These are phyloP conservation scores for Idaea straminata DNA, from an alignment of 2,888 invertebrate genomes.

Conservation along the genomic window DNA sequence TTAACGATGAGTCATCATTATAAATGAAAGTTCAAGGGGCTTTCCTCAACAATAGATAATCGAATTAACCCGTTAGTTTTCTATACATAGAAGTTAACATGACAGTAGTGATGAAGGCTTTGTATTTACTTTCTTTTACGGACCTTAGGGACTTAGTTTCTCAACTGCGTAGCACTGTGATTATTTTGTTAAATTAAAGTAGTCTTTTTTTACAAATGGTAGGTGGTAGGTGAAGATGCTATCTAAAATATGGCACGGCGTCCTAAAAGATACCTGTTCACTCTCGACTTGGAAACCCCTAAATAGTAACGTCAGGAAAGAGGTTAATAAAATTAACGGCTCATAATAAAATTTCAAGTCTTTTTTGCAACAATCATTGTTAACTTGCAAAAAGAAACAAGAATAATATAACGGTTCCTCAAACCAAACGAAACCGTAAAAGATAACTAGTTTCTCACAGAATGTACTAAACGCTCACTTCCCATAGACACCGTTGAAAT, in stretches of 20 bases:
- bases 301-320: too few species aligned
- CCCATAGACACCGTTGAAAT: not conserved
- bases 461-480: not conserved
- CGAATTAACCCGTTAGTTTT: constrained; percentile 1
- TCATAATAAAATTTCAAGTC: too few species aligned
- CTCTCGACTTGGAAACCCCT: too few species aligned
- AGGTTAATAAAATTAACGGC: too few species aligned
- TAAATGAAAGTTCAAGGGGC: not conserved
- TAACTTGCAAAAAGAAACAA: not conserved
- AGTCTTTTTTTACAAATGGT: not conserved
- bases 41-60: not conserved
- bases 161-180: not conserved
- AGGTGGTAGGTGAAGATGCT: too few species aligned
- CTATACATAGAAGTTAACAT: not conserved
- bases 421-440: not conserved
- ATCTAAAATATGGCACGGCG: too few species aligned
- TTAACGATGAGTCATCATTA: not conserved
- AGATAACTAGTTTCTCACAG: not conserved
- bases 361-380: too few species aligned
- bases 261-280: too few species aligned
- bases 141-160: not conserved
- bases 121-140: not conserved
- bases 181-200: not conserved
- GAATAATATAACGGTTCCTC: not conserved
- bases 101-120: not conserved